Percentiles rank a stretch among this genome's conserved stretches.
These are phyloP conservation scores for Trialeurodes vaporariorum DNA, from an alignment of 1,140 invertebrate genomes.

Conservation along the genomic window DNA sequence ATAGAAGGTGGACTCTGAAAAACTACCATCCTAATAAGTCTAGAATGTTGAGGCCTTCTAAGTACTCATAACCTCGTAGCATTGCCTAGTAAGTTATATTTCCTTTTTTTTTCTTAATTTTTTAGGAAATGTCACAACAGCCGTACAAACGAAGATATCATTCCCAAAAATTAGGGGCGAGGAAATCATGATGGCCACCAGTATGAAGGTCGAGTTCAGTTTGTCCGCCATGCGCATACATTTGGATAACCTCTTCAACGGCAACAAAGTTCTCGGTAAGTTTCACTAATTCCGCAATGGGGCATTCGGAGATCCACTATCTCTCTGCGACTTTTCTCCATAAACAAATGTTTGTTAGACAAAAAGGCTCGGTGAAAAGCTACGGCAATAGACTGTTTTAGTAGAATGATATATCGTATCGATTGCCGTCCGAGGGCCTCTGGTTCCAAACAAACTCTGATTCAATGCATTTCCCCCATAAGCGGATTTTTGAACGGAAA, in stretches of 20 bases:
- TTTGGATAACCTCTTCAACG: slow-evolving; percentile 52
- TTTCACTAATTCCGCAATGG: too few relatives aligned
- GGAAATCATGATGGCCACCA: slow-evolving; percentile 25
- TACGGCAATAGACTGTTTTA: too few relatives aligned
- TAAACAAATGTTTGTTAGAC: too few relatives aligned
- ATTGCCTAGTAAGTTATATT: not conserved
- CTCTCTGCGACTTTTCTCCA: not conserved
- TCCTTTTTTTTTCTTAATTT: not conserved
- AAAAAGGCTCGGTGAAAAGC: too few relatives aligned
- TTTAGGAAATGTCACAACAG: slow-evolving; percentile 37
- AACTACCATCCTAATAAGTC: not conserved
- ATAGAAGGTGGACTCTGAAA: not conserved
- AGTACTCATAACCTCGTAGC: not conserved
- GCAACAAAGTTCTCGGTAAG: slow-evolving; percentile 47
- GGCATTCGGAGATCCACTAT: too few relatives aligned
- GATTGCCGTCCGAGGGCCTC: not conserved
- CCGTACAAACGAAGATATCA: slow-evolving; percentile 38
- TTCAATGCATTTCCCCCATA: too few relatives aligned
- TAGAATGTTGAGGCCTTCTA: slow-evolving; percentile 2
- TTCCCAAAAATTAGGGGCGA: slow-evolving; percentile 28
- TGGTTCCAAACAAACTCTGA: too few relatives aligned
- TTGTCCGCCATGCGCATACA: slow-evolving; percentile 44
- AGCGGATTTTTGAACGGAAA: too few relatives aligned
- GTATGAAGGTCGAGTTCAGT: slow-evolving; percentile 46
- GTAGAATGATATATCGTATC: too few relatives aligned